phyloP scores from a whole-genome alignment of 2,888 invertebrate species.

The Sclerodermus sp. region DNA sequence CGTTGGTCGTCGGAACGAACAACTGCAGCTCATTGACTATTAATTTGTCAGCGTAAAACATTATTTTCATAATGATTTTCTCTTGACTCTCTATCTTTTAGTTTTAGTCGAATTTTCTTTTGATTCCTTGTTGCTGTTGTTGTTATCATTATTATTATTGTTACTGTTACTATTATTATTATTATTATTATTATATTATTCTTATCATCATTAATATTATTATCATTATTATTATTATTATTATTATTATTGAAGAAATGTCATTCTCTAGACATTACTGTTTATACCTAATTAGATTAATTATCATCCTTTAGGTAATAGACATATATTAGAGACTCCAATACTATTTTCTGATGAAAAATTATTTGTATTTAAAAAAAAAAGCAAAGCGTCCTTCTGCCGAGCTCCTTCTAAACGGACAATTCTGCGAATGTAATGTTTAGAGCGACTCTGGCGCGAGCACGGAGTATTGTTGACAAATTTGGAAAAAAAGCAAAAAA shows the following conservation, averaged over 20 bases:
- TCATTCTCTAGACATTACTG: conserved; percentile 47
- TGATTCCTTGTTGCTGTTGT: conserved; percentile 18
- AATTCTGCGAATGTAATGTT: too few relatives aligned
- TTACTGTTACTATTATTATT: too few relatives aligned
- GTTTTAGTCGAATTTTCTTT: conserved; percentile 9
- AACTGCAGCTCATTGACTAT: not conserved
- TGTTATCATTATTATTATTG: too few relatives aligned
- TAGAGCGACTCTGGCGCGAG: too few relatives aligned
- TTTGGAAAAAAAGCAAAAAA: too few relatives aligned
- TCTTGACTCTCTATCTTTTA: conserved; percentile 8
- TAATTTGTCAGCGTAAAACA: not conserved
- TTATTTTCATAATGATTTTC: not conserved
- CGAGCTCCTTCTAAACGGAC: too few relatives aligned
- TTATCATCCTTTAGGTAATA: conserved; percentile 44
- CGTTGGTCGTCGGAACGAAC: not conserved
- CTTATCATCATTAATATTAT: not conserved
- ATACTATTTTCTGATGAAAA: too few relatives aligned
- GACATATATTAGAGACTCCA: too few relatives aligned
- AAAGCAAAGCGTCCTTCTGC: too few relatives aligned
- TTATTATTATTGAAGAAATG: conserved; percentile 47
- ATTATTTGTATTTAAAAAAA: too few relatives aligned
- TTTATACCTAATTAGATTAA: conserved; percentile 47
- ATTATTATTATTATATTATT: not conserved
- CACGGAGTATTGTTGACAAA: too few relatives aligned
- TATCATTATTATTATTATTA: not conserved